Conservation (phyloP, 1,140 invertebrate species). For the Conus ventricosus region DNA sequence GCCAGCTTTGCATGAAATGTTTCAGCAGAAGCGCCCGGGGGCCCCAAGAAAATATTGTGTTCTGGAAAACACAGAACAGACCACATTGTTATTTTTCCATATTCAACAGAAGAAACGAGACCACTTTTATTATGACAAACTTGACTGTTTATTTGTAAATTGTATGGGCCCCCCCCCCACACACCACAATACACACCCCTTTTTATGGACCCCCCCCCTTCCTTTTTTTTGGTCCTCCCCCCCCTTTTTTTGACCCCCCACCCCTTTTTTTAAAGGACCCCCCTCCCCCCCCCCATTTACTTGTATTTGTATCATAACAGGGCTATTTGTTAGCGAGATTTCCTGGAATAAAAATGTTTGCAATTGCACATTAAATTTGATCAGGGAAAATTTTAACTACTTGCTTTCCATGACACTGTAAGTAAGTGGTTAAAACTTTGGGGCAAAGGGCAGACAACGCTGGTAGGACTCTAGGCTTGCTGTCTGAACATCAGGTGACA, state of each 20-base stretch:
- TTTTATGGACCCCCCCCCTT: too few relatives aligned
- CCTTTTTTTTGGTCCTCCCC: too few relatives aligned
- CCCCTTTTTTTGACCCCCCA: too few relatives aligned
- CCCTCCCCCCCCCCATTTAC: too few relatives aligned
- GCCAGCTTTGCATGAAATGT: constrained; percentile 39
- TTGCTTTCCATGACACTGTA: constrained; percentile 28
- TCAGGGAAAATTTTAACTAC: not conserved
- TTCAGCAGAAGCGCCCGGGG: constrained; percentile 37
- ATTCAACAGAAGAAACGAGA: not conserved
- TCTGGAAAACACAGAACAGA: not conserved
- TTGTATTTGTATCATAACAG: too few relatives aligned
- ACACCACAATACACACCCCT: too few relatives aligned
- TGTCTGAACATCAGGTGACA: constrained; percentile 43
- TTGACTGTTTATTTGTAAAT: not conserved
- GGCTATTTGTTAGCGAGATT: too few relatives aligned
- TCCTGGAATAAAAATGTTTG: too few relatives aligned
- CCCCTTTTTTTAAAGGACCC: too few relatives aligned
- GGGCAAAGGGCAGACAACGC: constrained; percentile 43
- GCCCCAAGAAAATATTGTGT: not conserved
- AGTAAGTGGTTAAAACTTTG: constrained; percentile 38
- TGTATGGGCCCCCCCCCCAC: too few relatives aligned
- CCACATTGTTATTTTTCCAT: not conserved
- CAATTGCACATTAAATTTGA: constrained; percentile 23
- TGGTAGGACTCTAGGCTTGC: constrained; percentile 33
- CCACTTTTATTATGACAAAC: not conserved